Evolutionary conservation across 1,140 invertebrate species (phyloP).

Genomic region (Ctenoplectra terminalis): DNA sequence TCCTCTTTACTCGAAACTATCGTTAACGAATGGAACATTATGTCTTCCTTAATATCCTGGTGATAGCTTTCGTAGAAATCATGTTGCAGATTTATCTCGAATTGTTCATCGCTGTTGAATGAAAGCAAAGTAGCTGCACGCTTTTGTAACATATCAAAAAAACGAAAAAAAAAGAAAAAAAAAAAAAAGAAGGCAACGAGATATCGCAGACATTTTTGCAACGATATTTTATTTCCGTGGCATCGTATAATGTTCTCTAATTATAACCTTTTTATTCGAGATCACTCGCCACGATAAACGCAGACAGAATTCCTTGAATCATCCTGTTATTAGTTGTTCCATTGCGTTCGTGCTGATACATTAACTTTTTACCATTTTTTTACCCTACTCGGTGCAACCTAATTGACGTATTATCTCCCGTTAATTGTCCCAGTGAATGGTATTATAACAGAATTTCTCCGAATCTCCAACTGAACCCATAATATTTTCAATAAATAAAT

Average conservation of each 20-base stretch:
- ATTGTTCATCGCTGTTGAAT: background rate
- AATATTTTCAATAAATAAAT: too few species aligned
- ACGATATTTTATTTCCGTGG: background rate
- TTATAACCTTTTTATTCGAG: constrained; percentile 23
- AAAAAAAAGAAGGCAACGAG: background rate
- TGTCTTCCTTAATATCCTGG: too few species aligned
- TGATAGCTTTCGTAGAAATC: background rate
- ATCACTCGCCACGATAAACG: constrained; percentile 22
- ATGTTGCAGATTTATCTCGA: background rate
- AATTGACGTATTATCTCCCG: constrained; percentile 9
- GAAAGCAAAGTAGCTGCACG: background rate
- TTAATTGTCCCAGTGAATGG: constrained; percentile 15
- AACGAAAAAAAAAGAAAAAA: background rate
- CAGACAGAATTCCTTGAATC: constrained; percentile 20
- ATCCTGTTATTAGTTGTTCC: background rate
- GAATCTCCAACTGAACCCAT: too few species aligned
- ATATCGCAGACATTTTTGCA: background rate
- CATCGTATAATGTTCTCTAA: constrained; percentile 22
- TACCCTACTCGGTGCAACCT: background rate
- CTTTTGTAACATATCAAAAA: background rate
- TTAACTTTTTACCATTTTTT: background rate
- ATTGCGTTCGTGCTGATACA: background rate
- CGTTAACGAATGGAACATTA: too few species aligned
- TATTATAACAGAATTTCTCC: constrained; percentile 3
- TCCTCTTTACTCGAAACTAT: background rate